Evolutionary conservation across 1,140 invertebrate species (phyloP).

Genomic region (Danaus melanippus): DNA sequence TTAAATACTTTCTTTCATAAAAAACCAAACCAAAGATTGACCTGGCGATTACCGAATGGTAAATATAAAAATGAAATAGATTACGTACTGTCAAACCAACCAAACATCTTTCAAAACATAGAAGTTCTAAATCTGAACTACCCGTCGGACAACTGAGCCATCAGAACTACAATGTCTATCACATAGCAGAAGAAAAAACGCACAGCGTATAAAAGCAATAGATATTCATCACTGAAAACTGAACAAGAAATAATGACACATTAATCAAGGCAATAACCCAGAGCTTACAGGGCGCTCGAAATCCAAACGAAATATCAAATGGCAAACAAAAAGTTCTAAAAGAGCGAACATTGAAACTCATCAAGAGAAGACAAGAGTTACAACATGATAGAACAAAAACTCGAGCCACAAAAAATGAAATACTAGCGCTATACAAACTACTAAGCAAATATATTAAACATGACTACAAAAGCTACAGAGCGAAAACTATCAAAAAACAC

Average conservation of each 20-base stretch:
- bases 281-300: neutral
- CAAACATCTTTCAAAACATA: constrained; percentile 6
- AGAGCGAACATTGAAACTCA: neutral
- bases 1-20: constrained; percentile 5
- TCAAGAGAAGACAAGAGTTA: constrained; percentile 15
- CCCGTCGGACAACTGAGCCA: no score
- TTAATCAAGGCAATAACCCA: constrained; percentile 4
- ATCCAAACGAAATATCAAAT: neutral
- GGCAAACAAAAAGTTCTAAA: constrained; percentile 3
- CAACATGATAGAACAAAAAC: constrained; percentile 13
- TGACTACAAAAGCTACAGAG: constrained; percentile 12
- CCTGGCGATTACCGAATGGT: constrained; percentile 2
- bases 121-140: no score
- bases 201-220: no score
- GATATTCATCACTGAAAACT: no score
- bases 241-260: no score
- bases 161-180: no score
- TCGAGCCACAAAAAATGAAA: constrained; percentile 6
- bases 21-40: constrained; percentile 1
- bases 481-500: constrained; percentile 15
- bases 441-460: constrained; percentile 15
- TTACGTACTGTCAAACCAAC: constrained; percentile 5
- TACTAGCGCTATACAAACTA: constrained; percentile 12
- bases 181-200: no score
- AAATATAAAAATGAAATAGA: constrained; percentile 8